Conservation (phyloP, 1,140 invertebrate genomes). For the Aphelinus atriplicis region DNA sequence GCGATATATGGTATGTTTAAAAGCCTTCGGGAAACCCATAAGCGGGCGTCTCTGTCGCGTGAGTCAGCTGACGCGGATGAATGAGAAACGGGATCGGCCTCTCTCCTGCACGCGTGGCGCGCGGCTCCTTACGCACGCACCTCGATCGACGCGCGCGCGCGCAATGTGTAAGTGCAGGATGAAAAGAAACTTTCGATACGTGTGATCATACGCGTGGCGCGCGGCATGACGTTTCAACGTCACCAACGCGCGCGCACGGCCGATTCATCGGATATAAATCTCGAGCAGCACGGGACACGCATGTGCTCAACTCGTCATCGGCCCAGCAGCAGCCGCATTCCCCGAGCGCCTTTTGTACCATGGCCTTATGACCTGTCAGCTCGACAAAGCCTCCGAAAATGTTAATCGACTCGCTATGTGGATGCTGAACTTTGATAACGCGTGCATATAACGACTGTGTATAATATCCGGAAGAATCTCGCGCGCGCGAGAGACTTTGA, state of each 20-base stretch:
- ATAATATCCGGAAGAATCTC: too few relatives aligned
- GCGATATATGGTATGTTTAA: background rate
- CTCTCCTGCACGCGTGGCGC: background rate
- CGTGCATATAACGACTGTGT: too few relatives aligned
- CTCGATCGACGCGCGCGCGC: background rate
- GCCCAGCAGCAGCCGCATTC: slow-evolving; percentile 1
- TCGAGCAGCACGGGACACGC: background rate
- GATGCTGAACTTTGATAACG: too few relatives aligned
- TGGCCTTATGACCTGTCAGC: too few relatives aligned
- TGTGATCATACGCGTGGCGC: background rate
- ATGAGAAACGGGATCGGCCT: slow-evolving; percentile 27
- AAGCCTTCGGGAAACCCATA: background rate
- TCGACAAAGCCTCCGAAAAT: slow-evolving; percentile 9
- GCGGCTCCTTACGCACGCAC: background rate
- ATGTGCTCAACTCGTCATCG: background rate
- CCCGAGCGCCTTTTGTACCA: background rate
- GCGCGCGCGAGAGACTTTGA: too few relatives aligned
- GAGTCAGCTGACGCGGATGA: slow-evolving; percentile 23
- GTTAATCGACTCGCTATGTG: slow-evolving; percentile 5
- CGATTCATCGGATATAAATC: background rate
- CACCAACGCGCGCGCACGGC: background rate
- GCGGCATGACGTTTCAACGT: background rate
- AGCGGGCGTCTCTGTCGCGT: background rate
- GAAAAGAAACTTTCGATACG: too few relatives aligned
- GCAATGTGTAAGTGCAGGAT: too few relatives aligned